Base-by-base conservation (phyloP, 2,888 invertebrate species). In the Tillus elongatus region DNA sequence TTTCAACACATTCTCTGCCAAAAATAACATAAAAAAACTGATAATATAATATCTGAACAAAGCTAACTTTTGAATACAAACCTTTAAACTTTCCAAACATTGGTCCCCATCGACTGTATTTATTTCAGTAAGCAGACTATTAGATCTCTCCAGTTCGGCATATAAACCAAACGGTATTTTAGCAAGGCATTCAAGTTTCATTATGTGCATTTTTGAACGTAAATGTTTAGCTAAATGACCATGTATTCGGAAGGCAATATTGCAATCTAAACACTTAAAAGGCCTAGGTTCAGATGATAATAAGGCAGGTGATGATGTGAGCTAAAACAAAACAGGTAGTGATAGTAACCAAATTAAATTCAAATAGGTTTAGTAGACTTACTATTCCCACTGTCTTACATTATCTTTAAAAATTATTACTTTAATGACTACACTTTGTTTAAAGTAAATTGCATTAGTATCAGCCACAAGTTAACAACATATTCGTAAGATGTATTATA, bases 181-280 rank as follows among this genome's bases (percentile, higher is more conserved):
- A 39, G 90, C 90, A 45, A 91, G 69, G 60, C 89, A 89, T 64
- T 95, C 95, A 44, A 95, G 70, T 54, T 88, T 83, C 79, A 89
- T 89, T 28, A 95, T 91, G 60, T 96, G 96, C 76, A 89, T 87
- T 70, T 93, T 93, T 45, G 92, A 92, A 38, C 96, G 79, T 42
- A 97, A 72, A 71, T 98, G 97, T 66, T 96, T 96, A 1, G 95
- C 93, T 54, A 98, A 70, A 66, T 96, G 96, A 0, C 96, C 97
- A 57, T 93, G 95, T 56, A 95, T 95, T 51, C 91, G 75, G 63
- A 98, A 97, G 4, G 93, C 95, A 50, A 92, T 88, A 60, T 88
- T 89, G 63, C 97, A 97, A 60, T 96, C 93, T 12, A 80, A 81
- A 68, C 97, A 97, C 57, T 92, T 88, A 64, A 95, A 97, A 11